A percentile compares a stretch with the other conserved stretches of the same genome.
These are phyloP conservation scores for Odontocerum albicorne DNA, from an alignment of 2,888 invertebrate genomes.

Conservation along the genomic window DNA sequence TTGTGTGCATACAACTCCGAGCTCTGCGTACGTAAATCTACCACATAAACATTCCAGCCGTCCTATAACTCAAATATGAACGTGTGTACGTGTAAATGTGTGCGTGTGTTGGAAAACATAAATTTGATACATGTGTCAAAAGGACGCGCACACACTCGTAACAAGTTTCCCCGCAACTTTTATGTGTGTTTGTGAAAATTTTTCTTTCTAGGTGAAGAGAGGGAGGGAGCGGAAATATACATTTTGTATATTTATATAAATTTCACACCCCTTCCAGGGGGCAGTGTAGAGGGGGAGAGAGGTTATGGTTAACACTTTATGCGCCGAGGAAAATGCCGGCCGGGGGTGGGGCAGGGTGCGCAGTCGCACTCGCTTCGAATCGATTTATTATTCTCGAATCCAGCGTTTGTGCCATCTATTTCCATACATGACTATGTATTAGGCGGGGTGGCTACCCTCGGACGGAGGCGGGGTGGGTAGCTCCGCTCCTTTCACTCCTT, in stretches of 20 bases:
- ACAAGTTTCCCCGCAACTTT: conserved; percentile 19
- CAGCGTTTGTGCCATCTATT: conserved; percentile 36
- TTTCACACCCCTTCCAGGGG: conserved; percentile 26
- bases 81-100: conserved; percentile 1
- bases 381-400: conserved; percentile 39
- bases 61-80: conserved; percentile 13
- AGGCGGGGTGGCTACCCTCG: conserved; percentile 28
- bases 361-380: conserved; percentile 36
- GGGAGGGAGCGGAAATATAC: conserved; percentile 25
- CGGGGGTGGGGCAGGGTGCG: conserved; percentile 32
- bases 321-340: conserved; percentile 14
- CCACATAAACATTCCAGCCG: conserved; percentile 10
- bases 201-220: background rate
- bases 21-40: background rate
- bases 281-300: conserved; percentile 4
- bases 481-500: conserved; percentile 18
- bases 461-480: conserved; percentile 18
- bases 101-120: conserved; percentile 12
- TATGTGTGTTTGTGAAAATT: conserved; percentile 4
- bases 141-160: conserved; percentile 21
- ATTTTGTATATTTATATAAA: conserved; percentile 35
- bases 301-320: conserved; percentile 29
- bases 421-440: conserved; percentile 37
- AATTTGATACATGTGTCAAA: conserved; percentile 30
- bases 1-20: background rate